Percentiles rank a stretch among this genome's conserved stretches.
Conservation (phyloP, 2,888 invertebrate genomes). For the Drosophila percnosoma region DNA sequence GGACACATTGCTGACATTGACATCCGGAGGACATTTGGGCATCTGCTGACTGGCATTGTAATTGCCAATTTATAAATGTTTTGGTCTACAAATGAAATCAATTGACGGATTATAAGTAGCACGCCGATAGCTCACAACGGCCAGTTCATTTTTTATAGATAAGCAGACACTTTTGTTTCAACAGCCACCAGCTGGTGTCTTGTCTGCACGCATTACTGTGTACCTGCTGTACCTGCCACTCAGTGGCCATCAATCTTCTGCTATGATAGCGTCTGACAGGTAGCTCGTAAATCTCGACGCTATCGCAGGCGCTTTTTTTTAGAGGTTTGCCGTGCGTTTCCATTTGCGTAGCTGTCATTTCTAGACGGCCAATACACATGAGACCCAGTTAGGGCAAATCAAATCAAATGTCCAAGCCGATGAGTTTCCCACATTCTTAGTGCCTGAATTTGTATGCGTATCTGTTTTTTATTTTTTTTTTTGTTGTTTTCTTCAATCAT, state of each 20-base stretch:
- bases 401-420: conserved; percentile 57
- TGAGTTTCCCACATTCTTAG: conserved; percentile 28
- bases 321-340: conserved; percentile 46
- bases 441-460: background rate
- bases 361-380: conserved; percentile 64
- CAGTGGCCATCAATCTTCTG: conserved; percentile 66
- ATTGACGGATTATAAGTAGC: conserved; percentile 59
- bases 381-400: conserved; percentile 51
- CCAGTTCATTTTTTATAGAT: conserved; percentile 72
- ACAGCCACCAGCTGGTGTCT: conserved; percentile 28
- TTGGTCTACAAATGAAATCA: conserved; percentile 46
- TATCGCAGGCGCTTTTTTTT: conserved; percentile 53
- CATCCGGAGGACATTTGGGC: conserved; percentile 31
- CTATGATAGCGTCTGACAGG: conserved; percentile 76
- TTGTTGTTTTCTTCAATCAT: background rate
- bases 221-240: conserved; percentile 55
- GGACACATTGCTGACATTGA: conserved; percentile 61
- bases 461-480: background rate
- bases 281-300: conserved; percentile 74
- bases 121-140: conserved; percentile 17
- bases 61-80: conserved; percentile 56
- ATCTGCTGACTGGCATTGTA: conserved; percentile 50
- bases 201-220: conserved; percentile 11
- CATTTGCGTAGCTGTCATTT: conserved; percentile 76
- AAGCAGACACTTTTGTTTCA: conserved; percentile 54